A percentile compares a stretch with the other conserved stretches of the same genome.
phyloP scores from a whole-genome alignment of 2,113 vertebrate species.

The Cynoglossus semilaevis region DNA sequence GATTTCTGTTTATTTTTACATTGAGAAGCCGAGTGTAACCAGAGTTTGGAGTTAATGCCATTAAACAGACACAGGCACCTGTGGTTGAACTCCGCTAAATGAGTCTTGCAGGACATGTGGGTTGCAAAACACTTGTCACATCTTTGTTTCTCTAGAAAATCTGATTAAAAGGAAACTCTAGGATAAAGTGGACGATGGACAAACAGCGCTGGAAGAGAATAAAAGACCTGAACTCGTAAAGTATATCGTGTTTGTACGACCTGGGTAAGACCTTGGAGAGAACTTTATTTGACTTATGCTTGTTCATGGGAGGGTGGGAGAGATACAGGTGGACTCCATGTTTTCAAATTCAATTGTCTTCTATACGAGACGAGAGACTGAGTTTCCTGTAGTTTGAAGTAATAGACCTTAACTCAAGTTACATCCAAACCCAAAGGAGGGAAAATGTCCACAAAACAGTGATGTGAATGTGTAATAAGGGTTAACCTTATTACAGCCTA shows the following conservation, averaged over 20 bases:
- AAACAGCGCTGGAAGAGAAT: constrained; percentile 21
- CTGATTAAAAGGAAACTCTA: constrained; percentile 58
- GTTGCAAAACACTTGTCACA: constrained; percentile 65
- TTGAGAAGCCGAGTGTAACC: constrained; percentile 17
- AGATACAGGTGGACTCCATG: constrained; percentile 37
- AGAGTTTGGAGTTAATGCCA: constrained; percentile 36
- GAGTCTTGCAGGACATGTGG: constrained; percentile 38
- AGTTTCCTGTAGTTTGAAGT: constrained; percentile 54
- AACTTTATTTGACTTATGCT: constrained; percentile 51
- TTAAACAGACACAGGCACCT: constrained; percentile 31
- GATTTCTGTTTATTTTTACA: too few relatives aligned
- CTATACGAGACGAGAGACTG: constrained; percentile 33
- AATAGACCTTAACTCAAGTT: constrained; percentile 59
- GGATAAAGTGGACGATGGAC: constrained; percentile 39
- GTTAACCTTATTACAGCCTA: constrained; percentile 18
- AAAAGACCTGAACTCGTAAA: constrained; percentile 20
- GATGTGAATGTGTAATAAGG: constrained; percentile 6
- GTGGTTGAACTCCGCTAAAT: constrained; percentile 36
- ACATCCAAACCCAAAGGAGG: constrained; percentile 31
- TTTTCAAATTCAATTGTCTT: constrained; percentile 68
- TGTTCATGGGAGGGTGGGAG: constrained; percentile 45
- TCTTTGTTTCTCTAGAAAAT: constrained; percentile 58
- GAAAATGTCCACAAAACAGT: constrained; percentile 26
- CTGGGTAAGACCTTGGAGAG: constrained; percentile 41
- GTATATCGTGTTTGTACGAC: constrained; percentile 48